Conservation (phyloP, 2,797 vertebrate genomes). For the Tapera naevia region DNA sequence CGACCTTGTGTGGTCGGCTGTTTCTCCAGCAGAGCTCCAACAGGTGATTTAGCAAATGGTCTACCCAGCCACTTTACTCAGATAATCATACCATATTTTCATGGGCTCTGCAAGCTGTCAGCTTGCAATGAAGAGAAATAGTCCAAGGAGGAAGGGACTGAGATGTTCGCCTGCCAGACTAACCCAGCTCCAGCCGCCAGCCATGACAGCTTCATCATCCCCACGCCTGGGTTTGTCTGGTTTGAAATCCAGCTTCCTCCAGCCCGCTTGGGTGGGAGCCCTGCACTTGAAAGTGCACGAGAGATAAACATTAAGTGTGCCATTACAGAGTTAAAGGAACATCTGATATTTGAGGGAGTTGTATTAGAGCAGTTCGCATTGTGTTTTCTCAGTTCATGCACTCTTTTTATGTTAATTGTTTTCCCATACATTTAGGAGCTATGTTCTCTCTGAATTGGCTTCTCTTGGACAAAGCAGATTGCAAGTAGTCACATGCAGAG, state of each 20-base stretch:
- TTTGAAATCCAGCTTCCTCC: background rate
- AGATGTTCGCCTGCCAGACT: background rate
- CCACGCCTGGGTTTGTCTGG: accelerated
- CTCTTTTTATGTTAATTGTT: background rate
- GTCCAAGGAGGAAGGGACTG: background rate
- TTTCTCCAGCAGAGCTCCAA: background rate
- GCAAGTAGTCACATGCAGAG: background rate
- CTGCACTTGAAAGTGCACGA: accelerated
- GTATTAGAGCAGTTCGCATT: background rate
- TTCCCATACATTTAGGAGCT: background rate
- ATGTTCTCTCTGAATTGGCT: background rate
- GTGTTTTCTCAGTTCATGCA: background rate
- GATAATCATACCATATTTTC: background rate
- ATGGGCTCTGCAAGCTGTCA: background rate
- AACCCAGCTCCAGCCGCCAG: background rate
- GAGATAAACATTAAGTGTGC: background rate
- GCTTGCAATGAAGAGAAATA: background rate
- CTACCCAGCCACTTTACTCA: background rate
- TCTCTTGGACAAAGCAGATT: background rate
- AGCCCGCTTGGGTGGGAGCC: background rate
- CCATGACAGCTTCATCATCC: background rate
- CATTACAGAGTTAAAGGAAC: background rate
- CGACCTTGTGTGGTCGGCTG: accelerated
- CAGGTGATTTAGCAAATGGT: background rate
- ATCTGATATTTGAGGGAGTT: background rate